Evolutionary conservation across 2,113 vertebrate genomes (phyloP).

Genomic region (Isurus oxyrinchus): DNA sequence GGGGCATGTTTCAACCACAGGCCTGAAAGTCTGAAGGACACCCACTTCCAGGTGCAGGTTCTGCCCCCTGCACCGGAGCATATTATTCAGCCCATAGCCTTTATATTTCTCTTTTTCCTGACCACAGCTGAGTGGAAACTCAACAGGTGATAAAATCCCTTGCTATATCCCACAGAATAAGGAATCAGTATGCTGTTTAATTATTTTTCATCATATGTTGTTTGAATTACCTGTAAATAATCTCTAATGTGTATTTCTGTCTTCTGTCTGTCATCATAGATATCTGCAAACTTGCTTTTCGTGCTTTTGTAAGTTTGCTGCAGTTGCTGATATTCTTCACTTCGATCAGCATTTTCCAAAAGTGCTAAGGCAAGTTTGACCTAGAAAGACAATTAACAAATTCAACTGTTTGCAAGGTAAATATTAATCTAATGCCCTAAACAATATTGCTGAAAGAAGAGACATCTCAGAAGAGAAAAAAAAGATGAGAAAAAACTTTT

Average conservation of each 20-base stretch:
- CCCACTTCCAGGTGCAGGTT: too few relatives aligned
- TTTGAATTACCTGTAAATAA: slow-evolving; percentile 48
- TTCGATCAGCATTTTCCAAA: slow-evolving; percentile 51
- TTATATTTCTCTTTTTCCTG: background rate
- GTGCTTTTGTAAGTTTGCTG: slow-evolving; percentile 44
- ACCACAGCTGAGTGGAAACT: background rate
- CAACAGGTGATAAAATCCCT: background rate
- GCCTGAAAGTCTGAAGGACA: too few relatives aligned
- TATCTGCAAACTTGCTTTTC: slow-evolving; percentile 46
- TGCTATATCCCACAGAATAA: background rate
- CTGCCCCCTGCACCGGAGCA: too few relatives aligned
- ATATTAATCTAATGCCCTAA: background rate
- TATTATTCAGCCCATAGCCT: too few relatives aligned
- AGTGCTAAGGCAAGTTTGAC: slow-evolving; percentile 43
- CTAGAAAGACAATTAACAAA: slow-evolving; percentile 44
- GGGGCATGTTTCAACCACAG: too few relatives aligned
- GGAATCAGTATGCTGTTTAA: background rate
- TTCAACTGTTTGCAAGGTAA: background rate
- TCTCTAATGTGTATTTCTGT: slow-evolving; percentile 43
- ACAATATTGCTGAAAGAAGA: too few relatives aligned
- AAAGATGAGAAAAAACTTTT: too few relatives aligned
- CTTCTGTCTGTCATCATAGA: slow-evolving; percentile 43
- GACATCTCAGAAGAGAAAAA: too few relatives aligned
- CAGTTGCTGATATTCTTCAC: slow-evolving; percentile 49
- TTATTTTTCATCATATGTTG: background rate